phyloP scores from a whole-genome alignment of 2,113 vertebrate genomes.

The Furnarius figulus region DNA sequence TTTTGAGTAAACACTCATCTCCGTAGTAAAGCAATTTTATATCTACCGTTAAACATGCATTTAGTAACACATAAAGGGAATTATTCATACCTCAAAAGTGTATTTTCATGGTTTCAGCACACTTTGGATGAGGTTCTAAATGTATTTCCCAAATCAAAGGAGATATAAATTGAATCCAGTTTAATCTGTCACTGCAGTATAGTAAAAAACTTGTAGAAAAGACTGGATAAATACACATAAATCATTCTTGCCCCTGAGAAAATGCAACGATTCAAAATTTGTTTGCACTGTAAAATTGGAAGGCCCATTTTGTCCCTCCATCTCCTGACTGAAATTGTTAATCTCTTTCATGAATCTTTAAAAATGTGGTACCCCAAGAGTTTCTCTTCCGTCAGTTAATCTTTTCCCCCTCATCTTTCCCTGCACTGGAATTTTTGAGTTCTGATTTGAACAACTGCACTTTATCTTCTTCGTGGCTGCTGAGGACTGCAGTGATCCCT shows the following conservation, averaged over 20 bases:
- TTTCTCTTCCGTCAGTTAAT: neutral
- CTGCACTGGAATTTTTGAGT: neutral
- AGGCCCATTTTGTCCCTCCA: neutral
- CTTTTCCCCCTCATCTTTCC: neutral
- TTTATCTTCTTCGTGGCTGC: neutral
- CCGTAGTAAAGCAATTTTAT: slow-evolving; percentile 11
- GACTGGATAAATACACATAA: neutral
- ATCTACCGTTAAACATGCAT: slow-evolving; percentile 20
- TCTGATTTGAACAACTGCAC: neutral
- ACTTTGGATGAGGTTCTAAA: neutral
- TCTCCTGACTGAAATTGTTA: neutral
- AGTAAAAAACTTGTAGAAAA: neutral
- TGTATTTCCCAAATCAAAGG: slow-evolving; percentile 16
- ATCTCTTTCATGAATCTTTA: neutral
- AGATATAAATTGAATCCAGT: slow-evolving; percentile 27
- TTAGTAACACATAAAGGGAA: slow-evolving; percentile 47
- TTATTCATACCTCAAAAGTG: slow-evolving; percentile 10
- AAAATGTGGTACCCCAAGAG: neutral
- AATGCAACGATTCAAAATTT: neutral
- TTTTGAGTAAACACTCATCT: neutral
- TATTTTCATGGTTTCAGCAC: slow-evolving; percentile 8
- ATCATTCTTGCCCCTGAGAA: neutral
- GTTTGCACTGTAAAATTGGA: neutral
- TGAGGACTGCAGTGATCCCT: neutral
- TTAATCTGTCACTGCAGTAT: slow-evolving; percentile 16